These are phyloP conservation scores for Drosophila helvetica DNA, from an alignment of 2,888 invertebrate genomes.

Conservation along the genomic window DNA sequence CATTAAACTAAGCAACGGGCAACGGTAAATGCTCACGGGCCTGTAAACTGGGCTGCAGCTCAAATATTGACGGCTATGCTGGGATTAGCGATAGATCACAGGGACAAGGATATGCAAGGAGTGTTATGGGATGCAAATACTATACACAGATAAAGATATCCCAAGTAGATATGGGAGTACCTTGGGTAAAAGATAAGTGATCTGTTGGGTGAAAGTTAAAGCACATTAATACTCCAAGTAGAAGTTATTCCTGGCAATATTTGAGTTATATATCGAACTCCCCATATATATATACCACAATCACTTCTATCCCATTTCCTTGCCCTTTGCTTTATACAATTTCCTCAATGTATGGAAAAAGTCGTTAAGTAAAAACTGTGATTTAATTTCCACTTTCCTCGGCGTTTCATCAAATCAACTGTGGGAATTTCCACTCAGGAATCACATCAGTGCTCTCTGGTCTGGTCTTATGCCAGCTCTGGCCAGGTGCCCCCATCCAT, in stretches of 20 bases:
- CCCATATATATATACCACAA: too few species aligned
- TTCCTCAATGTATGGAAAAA: background rate
- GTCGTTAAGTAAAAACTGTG: conserved; percentile 3
- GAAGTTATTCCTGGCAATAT: too few species aligned
- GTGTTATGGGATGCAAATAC: background rate
- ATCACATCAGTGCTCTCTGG: conserved; percentile 40
- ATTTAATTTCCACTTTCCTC: conserved; percentile 36
- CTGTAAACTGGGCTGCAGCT: conserved; percentile 12
- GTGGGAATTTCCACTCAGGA: conserved; percentile 31
- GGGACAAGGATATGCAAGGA: background rate
- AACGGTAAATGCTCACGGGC: conserved; percentile 8
- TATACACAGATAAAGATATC: background rate
- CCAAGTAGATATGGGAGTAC: background rate
- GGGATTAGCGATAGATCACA: background rate
- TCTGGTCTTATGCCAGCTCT: conserved; percentile 19
- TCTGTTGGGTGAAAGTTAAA: too few species aligned
- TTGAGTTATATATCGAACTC: too few species aligned
- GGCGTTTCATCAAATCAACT: conserved; percentile 17
- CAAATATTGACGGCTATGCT: background rate
- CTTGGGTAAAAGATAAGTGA: too few species aligned
- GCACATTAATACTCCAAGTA: too few species aligned
- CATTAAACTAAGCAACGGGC: conserved; percentile 56
- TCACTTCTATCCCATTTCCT: background rate
- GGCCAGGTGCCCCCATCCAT: conserved; percentile 16
- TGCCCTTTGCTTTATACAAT: background rate